Evolutionary conservation across 2,797 vertebrate species (phyloP), one percentile per base, ranked within the genome.

Genomic region (Rhinogobio ventralis): DNA sequence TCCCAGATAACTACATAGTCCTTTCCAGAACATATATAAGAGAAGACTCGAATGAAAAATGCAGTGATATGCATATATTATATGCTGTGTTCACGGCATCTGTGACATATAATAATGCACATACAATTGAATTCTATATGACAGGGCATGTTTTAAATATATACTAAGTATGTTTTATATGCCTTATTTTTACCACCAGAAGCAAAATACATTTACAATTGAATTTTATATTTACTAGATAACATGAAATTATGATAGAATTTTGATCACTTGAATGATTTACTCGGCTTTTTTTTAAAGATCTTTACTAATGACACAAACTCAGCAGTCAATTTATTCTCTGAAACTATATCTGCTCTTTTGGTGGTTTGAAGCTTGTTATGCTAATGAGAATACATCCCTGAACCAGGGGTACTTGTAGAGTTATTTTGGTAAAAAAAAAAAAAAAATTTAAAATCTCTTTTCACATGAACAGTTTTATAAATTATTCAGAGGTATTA

Each of bases 401-500:
- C 39, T 9, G 36, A n/a, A 42, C 25, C 69, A 53, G 33, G 45
- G 69, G 75, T 53, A 15, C 36, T 46, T 66, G 45, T 68, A 23
- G 25, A 74, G 51, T 78, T 71, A 39, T 67, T 53, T 77, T 68
- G 25, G 20, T 57, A 3, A 45, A 76, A 82, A 39, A 79, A 75
- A 79, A 30, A 3, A 45, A 72, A 82, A 28, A 69, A n/a, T n/a
- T n/a, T n/a, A 33, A 68, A 42, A n/a, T 79, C 36, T 89, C 77
- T 86, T 86, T 83, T 45, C 49, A 64, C 83, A 86, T 85, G 36
- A 86, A 84, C 87, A 82, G 57, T 87, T 86, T 88, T 92, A 88
- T 78, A 64, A 94, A 92, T 93, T 90, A 94, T 94, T 93, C 88
- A 90, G 86, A 81, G 36, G 53, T 85, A 85, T 88, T 91, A 93